These are phyloP conservation scores for Callospermophilus lateralis DNA, from an alignment of 2,113 vertebrate species.

Conservation along the genomic window DNA sequence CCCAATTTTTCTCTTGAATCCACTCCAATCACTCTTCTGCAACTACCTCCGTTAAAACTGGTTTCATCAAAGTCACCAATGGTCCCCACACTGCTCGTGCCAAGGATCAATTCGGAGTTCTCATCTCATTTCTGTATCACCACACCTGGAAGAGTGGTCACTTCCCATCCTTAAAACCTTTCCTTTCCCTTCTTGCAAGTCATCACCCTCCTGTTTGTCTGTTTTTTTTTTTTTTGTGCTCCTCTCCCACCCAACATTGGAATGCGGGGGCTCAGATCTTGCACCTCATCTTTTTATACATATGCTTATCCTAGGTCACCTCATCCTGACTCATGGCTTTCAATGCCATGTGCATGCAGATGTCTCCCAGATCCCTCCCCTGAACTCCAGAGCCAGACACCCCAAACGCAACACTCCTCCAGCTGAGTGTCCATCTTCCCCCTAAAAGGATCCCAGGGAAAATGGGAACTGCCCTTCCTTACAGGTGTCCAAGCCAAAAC, in stretches of 20 bases:
- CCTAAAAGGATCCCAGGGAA: not conserved
- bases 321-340: not conserved
- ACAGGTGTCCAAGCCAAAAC: not conserved
- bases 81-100: rapidly evolving
- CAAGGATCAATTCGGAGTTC: not conserved
- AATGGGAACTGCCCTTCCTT: not conserved
- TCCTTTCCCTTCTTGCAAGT: not conserved
- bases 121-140: not conserved
- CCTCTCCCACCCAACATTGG: not conserved
- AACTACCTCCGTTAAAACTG: not conserved
- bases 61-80: not conserved
- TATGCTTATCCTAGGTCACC: not conserved
- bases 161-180: not conserved
- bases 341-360: not conserved
- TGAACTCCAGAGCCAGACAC: not conserved
- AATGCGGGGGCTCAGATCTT: not conserved
- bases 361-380: rapidly evolving
- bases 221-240: not conserved
- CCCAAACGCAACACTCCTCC: not conserved
- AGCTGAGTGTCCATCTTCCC: not conserved
- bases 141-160: rapidly evolving
- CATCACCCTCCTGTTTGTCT: not conserved
- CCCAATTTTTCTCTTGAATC: not conserved
- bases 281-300: not conserved
- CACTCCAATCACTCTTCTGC: not conserved